Conservation (phyloP, 2,113 vertebrate species). For the Sterrhoptilus dennistouni region DNA sequence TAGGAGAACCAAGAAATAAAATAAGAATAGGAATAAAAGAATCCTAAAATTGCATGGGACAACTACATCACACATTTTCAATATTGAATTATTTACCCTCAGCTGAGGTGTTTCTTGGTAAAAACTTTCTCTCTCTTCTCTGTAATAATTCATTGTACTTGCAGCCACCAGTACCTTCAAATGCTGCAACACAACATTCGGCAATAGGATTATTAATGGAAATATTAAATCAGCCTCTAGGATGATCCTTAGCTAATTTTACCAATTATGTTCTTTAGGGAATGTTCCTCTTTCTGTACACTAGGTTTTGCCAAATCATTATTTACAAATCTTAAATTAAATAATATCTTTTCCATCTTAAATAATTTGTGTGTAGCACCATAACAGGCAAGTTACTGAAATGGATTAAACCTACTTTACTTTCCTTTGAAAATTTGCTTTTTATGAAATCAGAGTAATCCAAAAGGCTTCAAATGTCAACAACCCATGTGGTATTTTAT, state of each 20-base stretch:
- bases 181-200: background rate
- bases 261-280: background rate
- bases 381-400: background rate
- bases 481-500: background rate
- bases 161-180: background rate
- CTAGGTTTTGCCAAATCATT: accelerated
- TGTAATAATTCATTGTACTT: background rate
- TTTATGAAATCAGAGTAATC: background rate
- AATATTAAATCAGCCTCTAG: background rate
- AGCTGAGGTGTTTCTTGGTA: background rate
- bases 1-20: background rate
- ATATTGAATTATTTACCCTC: background rate
- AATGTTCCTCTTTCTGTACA: background rate
- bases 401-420: background rate
- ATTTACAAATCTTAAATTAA: background rate
- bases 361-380: background rate
- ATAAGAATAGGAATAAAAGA: background rate
- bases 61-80: background rate
- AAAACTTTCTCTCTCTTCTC: background rate
- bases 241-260: background rate
- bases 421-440: background rate
- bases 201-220: background rate
- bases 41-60: background rate
- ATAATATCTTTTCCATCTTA: background rate
- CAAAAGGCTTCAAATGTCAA: background rate